A percentile compares a stretch with the other conserved stretches of the same genome.
phyloP scores from a whole-genome alignment of 2,888 invertebrate genomes.

The Phytoseiulus persimilis region DNA sequence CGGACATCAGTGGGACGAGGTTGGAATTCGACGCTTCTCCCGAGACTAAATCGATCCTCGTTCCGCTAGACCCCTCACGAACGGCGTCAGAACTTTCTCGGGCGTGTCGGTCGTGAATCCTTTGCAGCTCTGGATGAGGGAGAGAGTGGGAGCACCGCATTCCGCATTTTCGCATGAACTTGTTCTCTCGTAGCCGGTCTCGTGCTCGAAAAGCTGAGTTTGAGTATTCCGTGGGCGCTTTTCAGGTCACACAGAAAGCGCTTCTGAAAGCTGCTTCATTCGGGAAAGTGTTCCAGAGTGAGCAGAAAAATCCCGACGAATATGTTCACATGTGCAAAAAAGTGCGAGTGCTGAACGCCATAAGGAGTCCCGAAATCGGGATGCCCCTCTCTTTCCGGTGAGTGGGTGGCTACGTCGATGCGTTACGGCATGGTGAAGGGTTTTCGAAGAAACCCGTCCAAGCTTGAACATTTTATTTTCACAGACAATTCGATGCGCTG shows the following conservation, averaged over 20 bases:
- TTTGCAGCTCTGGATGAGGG: too few species aligned
- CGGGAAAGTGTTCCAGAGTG: slow-evolving; percentile 78
- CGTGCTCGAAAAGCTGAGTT: neutral
- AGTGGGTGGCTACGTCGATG: too few species aligned
- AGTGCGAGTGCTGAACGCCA: slow-evolving; percentile 78
- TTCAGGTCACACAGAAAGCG: slow-evolving; percentile 22
- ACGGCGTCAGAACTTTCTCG: too few species aligned
- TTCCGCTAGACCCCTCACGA: neutral
- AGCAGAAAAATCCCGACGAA: slow-evolving; percentile 49
- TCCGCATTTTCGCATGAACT: too few species aligned
- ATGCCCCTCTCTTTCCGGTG: slow-evolving; percentile 67
- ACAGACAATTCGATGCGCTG: slow-evolving; percentile 50
- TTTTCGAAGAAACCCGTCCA: too few species aligned
- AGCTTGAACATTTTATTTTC: too few species aligned
- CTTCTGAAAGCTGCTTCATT: slow-evolving; percentile 73
- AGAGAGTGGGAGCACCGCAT: too few species aligned
- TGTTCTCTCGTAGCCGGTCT: too few species aligned
- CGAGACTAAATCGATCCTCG: neutral
- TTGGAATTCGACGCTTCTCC: slow-evolving; percentile 43
- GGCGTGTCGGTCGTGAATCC: too few species aligned
- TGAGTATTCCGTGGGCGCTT: neutral
- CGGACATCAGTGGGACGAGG: slow-evolving; percentile 65
- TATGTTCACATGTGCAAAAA: slow-evolving; percentile 79
- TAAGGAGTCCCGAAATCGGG: slow-evolving; percentile 73
- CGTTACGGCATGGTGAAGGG: too few species aligned